Evolutionary conservation across 2,888 invertebrate genomes (phyloP), one percentile per base, ranked within the genome.

Genomic region (Caenorhabditis macrosperma): DNA sequence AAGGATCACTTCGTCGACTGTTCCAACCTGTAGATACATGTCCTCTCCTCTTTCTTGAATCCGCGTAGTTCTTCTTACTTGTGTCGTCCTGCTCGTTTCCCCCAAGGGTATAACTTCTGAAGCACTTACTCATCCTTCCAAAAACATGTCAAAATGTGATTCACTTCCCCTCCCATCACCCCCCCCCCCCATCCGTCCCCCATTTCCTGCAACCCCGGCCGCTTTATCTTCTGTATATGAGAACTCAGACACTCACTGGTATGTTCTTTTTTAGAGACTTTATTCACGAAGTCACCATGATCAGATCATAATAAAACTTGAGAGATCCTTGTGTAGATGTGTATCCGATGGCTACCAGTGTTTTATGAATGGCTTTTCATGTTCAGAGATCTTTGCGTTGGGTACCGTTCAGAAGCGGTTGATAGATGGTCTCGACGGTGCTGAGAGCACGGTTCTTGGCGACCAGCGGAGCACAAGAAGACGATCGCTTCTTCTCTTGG

Each of bases 1-100:
- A 69, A 55, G 33, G 86, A 86, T 66, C 67, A 74, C 24, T 86
- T 86, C 52, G 82, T 86, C 17, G 74, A 80, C 44, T 86, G 86
- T 61, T 63, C 77, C 41, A 82, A 85, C 61, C 68, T 86, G n/a
- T 85, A 78, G 69, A 17, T 38, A 38, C 38, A 9, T 38, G 12
- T 20, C 33, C 24, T 48, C 28, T 54, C 44, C n/a, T 55, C 5
- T 30, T 61, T 17, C 30, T 48, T n/a, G 17, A 17, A 15, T 20
- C 30, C 28, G 30, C 3, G 17, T 55, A 55, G 55, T 30, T 55
- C 26, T 30, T 55, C 26, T 69, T 50, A 24, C 26, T 28, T 50
- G 28, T 54, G 44, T 46, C 33, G 41, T 46, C n/a, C 22, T n/a
- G n/a, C n/a, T 44, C 33, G 33, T 38, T 33, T 48, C 35, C 59